These are phyloP conservation scores for Campylomormyrus tamandua DNA, from an alignment of 2,113 vertebrate genomes.

Conservation along the genomic window DNA sequence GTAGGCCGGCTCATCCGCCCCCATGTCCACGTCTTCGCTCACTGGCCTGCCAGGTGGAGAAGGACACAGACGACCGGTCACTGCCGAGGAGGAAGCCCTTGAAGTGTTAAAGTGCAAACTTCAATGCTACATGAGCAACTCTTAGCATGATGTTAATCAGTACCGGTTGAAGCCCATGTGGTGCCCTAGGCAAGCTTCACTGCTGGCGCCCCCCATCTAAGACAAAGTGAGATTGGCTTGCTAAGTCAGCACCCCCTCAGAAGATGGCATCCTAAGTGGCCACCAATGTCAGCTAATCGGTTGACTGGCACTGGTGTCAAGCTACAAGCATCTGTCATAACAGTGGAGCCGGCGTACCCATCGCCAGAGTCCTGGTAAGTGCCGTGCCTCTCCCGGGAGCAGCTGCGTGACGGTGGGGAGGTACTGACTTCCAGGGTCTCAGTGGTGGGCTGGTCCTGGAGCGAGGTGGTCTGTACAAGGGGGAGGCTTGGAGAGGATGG, in stretches of 20 bases:
- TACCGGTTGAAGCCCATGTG: neutral
- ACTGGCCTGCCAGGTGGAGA: constrained; percentile 44
- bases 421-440: constrained; percentile 39
- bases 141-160: neutral
- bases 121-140: neutral
- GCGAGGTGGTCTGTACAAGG: constrained; percentile 61
- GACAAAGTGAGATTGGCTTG: neutral
- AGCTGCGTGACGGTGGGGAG: constrained; percentile 51
- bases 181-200: neutral
- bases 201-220: neutral
- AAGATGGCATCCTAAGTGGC: neutral
- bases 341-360: constrained; percentile 38
- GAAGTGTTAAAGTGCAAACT: neutral
- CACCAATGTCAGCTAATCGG: neutral
- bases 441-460: constrained; percentile 58
- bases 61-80: neutral
- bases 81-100: neutral
- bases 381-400: constrained; percentile 54
- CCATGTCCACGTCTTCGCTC: constrained; percentile 51
- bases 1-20: constrained; percentile 48
- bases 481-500: constrained; percentile 50
- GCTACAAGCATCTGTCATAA: neutral
- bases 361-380: constrained; percentile 44
- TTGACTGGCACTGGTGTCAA: neutral
- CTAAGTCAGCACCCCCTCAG: neutral